Conservation (phyloP, 2,888 invertebrate genomes). For the Pandemis heparana region DNA sequence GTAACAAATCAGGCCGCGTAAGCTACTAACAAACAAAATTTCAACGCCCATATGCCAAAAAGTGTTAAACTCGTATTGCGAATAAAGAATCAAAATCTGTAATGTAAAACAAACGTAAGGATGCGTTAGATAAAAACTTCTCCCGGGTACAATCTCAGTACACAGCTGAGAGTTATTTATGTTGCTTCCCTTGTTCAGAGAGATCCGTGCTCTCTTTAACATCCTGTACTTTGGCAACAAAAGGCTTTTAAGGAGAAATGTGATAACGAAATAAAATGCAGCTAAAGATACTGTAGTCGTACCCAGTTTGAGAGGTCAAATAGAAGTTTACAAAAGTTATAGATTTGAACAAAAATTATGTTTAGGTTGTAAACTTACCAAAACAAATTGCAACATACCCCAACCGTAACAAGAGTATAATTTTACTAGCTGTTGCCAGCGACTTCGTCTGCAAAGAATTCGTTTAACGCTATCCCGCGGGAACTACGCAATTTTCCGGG, state of each 20-base stretch:
- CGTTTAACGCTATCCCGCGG: no score
- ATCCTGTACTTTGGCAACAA: slow-evolving; percentile 41
- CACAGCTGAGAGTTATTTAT: slow-evolving; percentile 59
- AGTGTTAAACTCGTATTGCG: neutral
- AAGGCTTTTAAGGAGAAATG: slow-evolving; percentile 40
- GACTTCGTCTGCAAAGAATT: no score
- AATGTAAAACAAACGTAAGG: slow-evolving; percentile 33
- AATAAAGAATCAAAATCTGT: slow-evolving; percentile 8
- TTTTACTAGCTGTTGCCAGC: no score
- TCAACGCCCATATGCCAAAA: neutral
- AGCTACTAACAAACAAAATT: no score
- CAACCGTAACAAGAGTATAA: no score
- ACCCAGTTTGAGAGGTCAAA: slow-evolving; percentile 20
- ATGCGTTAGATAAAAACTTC: slow-evolving; percentile 63
- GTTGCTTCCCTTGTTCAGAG: slow-evolving; percentile 53
- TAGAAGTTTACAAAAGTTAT: neutral
- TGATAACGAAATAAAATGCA: slow-evolving; percentile 40
- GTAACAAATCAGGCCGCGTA: no score
- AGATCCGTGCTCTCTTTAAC: slow-evolving; percentile 53
- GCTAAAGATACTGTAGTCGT: slow-evolving; percentile 18
- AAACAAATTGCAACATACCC: no score
- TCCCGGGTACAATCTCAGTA: slow-evolving; percentile 52
- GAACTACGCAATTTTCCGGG: no score
- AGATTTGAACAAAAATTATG: neutral
- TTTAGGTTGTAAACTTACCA: neutral